Evolutionary conservation across 2,888 invertebrate genomes (phyloP).

Genomic region (Arctia plantaginis): DNA sequence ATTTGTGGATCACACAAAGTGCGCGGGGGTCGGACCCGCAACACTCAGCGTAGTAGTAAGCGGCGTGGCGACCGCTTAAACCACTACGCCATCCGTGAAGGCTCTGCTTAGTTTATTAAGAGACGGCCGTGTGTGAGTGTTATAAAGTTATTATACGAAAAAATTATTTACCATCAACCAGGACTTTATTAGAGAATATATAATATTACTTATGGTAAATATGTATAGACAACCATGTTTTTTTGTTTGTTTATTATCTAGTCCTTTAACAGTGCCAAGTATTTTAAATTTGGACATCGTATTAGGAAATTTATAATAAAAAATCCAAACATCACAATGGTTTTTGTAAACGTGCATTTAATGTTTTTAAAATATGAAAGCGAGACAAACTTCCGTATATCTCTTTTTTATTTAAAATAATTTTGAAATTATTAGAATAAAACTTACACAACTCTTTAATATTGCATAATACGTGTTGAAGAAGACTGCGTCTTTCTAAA

Average conservation of each 20-base stretch:
- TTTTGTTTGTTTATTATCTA: too few species aligned
- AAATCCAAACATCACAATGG: background rate
- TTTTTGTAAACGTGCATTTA: constrained; percentile 1
- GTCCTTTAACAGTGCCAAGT: too few species aligned
- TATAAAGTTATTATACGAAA: too few species aligned
- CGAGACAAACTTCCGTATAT: constrained; percentile 6
- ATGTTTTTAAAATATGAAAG: constrained; percentile 8
- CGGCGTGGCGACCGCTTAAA: too few species aligned
- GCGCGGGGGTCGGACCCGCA: too few species aligned
- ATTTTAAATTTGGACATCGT: too few species aligned
- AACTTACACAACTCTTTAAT: constrained; percentile 7
- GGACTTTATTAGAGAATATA: too few species aligned
- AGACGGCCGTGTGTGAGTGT: background rate
- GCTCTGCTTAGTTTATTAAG: background rate
- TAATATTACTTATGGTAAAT: too few species aligned
- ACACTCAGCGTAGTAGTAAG: too few species aligned
- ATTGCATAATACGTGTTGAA: constrained; percentile 3
- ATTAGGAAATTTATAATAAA: background rate
- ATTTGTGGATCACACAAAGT: too few species aligned
- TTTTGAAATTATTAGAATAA: background rate
- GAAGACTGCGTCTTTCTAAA: constrained; percentile 2
- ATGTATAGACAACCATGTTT: too few species aligned
- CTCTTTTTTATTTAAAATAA: background rate
- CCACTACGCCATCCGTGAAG: too few species aligned
- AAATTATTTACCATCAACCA: background rate